phyloP scores from a whole-genome alignment of 2,113 vertebrate genomes.

The Ginglymostoma cirratum region DNA sequence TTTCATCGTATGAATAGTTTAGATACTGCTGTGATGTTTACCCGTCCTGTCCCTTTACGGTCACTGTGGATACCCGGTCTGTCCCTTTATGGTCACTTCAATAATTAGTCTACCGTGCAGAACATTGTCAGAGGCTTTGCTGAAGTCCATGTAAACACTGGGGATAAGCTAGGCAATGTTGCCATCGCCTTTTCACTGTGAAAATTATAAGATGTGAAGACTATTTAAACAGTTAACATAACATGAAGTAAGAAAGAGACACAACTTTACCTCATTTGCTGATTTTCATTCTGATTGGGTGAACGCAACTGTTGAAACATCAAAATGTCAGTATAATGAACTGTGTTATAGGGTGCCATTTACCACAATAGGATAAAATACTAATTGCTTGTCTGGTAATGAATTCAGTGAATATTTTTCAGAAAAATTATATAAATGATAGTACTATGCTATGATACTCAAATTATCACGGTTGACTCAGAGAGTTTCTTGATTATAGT shows the following conservation, averaged over 20 bases:
- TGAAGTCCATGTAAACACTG: not conserved
- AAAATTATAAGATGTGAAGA: not conserved
- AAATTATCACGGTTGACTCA: not conserved
- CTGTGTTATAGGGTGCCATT: slow-evolving; percentile 7
- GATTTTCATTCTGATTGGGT: not conserved
- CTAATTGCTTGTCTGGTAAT: not conserved
- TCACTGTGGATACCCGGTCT: too few relatives aligned
- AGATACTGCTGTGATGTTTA: not conserved
- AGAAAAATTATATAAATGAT: not conserved
- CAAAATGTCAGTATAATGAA: not conserved
- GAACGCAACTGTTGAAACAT: not conserved
- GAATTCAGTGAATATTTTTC: not conserved
- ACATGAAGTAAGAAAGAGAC: not conserved
- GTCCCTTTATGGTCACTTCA: not conserved
- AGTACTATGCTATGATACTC: not conserved
- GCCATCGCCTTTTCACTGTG: not conserved
- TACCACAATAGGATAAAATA: slow-evolving; percentile 8
- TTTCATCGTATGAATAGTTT: not conserved
- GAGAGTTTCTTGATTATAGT: not conserved
- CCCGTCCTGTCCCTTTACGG: not conserved
- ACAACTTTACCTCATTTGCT: not conserved
- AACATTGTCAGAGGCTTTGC: too few relatives aligned
- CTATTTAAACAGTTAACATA: not conserved
- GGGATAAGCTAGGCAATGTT: not conserved
- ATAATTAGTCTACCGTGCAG: too few relatives aligned